Percentiles rank a stretch among this genome's conserved stretches.
These are phyloP conservation scores for Misgurnus anguillicaudatus DNA, from an alignment of 2,113 vertebrate species.

Conservation along the genomic window DNA sequence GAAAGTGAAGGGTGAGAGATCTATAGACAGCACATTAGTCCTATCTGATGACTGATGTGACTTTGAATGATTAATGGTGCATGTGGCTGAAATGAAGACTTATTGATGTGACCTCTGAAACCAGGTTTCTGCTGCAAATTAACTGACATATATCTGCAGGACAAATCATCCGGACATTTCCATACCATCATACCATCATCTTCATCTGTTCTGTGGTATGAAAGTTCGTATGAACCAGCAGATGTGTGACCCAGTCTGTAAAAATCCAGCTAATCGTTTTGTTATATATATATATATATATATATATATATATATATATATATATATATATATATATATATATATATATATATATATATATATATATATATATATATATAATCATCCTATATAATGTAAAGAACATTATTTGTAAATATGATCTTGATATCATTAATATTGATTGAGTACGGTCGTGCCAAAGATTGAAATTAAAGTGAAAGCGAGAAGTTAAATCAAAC, in stretches of 20 bases:
- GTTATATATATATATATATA: too few species aligned
- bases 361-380: too few species aligned
- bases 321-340: too few species aligned
- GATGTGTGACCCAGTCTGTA: not conserved
- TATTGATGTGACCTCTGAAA: constrained; percentile 57
- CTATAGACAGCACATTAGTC: constrained; percentile 45
- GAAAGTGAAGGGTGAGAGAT: constrained; percentile 33
- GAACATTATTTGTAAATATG: too few species aligned
- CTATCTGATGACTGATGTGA: constrained; percentile 21
- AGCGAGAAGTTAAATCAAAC: too few species aligned
- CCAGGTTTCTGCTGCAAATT: constrained; percentile 37
- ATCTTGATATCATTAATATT: too few species aligned
- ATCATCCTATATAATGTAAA: too few species aligned
- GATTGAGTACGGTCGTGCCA: too few species aligned
- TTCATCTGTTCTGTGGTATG: not conserved
- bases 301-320: too few species aligned
- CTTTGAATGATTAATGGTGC: constrained; percentile 45
- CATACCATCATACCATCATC: constrained; percentile 8
- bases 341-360: too few species aligned
- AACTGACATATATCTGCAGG: constrained; percentile 35
- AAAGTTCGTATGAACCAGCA: not conserved
- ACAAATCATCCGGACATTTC: constrained; percentile 41
- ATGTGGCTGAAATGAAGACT: constrained; percentile 38
- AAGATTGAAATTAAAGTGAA: too few species aligned
- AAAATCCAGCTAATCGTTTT: too few species aligned